phyloP scores from a whole-genome alignment of 2,797 vertebrate species.

The Myripristis jacobus region DNA sequence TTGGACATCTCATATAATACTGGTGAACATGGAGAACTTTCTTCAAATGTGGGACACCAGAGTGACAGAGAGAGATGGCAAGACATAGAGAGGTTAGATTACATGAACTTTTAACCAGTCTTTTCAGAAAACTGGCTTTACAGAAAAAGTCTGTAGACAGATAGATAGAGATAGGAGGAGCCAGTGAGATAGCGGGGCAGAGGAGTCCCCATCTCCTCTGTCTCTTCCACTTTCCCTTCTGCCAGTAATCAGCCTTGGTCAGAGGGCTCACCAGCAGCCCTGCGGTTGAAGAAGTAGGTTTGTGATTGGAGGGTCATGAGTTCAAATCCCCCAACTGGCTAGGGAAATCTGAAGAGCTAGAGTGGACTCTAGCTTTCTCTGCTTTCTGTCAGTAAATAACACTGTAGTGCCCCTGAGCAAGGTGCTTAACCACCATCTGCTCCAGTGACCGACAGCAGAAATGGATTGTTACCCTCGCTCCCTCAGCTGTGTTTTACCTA shows the following conservation, averaged over 20 bases:
- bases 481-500: slow-evolving; percentile 10
- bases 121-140: slow-evolving; percentile 22
- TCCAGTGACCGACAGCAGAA: not conserved
- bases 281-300: not conserved
- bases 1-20: no score
- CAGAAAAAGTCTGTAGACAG: slow-evolving; percentile 15
- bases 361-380: slow-evolving; percentile 16
- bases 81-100: not conserved
- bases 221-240: slow-evolving; percentile 44
- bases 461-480: slow-evolving; percentile 4
- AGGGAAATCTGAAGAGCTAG: slow-evolving; percentile 32
- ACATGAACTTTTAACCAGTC: slow-evolving; percentile 33
- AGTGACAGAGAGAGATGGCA: no score
- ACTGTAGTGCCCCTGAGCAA: slow-evolving; percentile 51
- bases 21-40: no score
- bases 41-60: no score
- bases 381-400: slow-evolving; percentile 35
- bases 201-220: slow-evolving; percentile 45
- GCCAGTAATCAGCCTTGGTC: slow-evolving; percentile 34
- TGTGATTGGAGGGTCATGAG: slow-evolving; percentile 49
- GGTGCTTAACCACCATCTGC: slow-evolving; percentile 39
- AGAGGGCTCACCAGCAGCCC: slow-evolving; percentile 19
- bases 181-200: slow-evolving; percentile 31
- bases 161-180: slow-evolving; percentile 38
- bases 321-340: slow-evolving; percentile 18